Evolutionary conservation across 2,113 vertebrate species (phyloP).

Genomic region (Conger conger): DNA sequence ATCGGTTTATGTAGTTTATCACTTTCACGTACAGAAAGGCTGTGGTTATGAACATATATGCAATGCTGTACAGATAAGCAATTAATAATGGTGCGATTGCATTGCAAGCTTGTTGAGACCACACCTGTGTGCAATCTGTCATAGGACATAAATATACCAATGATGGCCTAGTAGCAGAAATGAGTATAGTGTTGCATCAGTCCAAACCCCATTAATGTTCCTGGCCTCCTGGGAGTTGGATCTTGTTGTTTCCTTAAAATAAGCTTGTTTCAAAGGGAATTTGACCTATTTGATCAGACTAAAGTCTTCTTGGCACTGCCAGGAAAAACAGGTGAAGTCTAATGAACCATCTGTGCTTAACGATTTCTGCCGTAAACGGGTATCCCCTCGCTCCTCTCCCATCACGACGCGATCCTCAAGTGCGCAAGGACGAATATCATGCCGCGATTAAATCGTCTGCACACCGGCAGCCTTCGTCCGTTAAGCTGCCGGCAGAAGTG

Average conservation of each 20-base stretch:
- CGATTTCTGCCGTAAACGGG: neutral
- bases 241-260: neutral
- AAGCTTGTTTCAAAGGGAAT: neutral
- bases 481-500: neutral
- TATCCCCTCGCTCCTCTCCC: neutral
- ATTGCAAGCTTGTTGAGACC: too few species aligned
- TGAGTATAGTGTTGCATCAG: too few species aligned
- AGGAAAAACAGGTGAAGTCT: neutral
- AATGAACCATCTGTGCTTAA: neutral
- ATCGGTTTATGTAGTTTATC: too few species aligned
- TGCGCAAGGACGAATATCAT: neutral
- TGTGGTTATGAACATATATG: too few species aligned
- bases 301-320: neutral
- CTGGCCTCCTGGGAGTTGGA: too few species aligned
- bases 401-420: neutral
- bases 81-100: too few species aligned
- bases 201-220: too few species aligned
- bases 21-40: too few species aligned
- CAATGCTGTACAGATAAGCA: too few species aligned
- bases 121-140: too few species aligned
- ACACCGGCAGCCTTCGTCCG: neutral
- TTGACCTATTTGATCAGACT: neutral
- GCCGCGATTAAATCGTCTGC: neutral
- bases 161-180: too few species aligned
- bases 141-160: too few species aligned